Evolutionary conservation across 1,140 invertebrate genomes (phyloP).

Genomic region (Lamellibrachia luymesi): DNA sequence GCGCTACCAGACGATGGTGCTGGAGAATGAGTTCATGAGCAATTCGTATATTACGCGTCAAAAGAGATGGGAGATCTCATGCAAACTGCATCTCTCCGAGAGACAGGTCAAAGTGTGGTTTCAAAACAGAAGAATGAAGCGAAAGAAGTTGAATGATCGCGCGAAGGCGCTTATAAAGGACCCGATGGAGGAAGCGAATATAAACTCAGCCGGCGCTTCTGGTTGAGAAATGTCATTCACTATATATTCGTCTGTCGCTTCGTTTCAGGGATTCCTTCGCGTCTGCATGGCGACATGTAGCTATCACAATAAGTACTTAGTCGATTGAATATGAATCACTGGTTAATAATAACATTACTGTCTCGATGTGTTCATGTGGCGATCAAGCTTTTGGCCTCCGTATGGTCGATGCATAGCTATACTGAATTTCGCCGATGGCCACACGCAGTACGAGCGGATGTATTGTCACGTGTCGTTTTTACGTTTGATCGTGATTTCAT

Average conservation of each 20-base stretch:
- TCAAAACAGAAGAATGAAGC: conserved; percentile 97
- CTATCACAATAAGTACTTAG: not conserved
- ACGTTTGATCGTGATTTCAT: not conserved
- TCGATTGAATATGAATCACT: not conserved
- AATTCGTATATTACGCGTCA: conserved; percentile 68
- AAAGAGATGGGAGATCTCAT: conserved; percentile 86
- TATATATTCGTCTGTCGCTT: not conserved
- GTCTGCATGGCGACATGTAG: conserved; percentile 9
- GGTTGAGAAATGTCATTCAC: not conserved
- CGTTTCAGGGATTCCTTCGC: not conserved
- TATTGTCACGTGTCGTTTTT: not conserved
- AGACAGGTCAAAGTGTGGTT: conserved; percentile 72
- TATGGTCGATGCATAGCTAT: not conserved
- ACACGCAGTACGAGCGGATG: not conserved
- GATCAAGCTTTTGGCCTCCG: not conserved
- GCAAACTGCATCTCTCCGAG: conserved; percentile 83
- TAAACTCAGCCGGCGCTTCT: not conserved
- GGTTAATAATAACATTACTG: not conserved
- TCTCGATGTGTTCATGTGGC: not conserved
- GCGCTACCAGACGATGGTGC: conserved; percentile 74
- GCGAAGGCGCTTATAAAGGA: conserved; percentile 31
- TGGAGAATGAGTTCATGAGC: conserved; percentile 69
- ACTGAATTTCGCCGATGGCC: not conserved
- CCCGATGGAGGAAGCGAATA: not conserved
- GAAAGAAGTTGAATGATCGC: conserved; percentile 77